phyloP scores from a whole-genome alignment of 2,113 vertebrate species.

The Gymnobelideus leadbeateri region DNA sequence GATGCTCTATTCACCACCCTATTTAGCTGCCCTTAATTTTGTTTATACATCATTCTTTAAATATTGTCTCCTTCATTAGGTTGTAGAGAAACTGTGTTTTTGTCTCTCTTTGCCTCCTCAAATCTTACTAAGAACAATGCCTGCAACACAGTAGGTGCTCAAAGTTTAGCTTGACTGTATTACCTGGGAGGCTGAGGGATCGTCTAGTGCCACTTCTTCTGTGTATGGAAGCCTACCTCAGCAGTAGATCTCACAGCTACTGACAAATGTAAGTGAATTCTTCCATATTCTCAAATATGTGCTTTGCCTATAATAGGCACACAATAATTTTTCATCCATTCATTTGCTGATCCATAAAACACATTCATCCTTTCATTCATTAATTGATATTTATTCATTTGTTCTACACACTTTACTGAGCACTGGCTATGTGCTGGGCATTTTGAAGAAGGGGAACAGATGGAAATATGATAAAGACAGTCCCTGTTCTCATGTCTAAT shows the following conservation, averaged over 20 bases:
- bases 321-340: background rate
- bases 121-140: background rate
- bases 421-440: background rate
- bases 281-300: background rate
- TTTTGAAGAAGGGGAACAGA: background rate
- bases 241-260: background rate
- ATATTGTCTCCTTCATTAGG: background rate
- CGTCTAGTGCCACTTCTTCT: background rate
- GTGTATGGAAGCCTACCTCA: background rate
- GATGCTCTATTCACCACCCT: too few relatives aligned
- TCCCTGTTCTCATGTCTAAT: slow-evolving; percentile 9
- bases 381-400: background rate
- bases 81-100: background rate
- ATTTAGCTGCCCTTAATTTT: background rate
- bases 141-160: background rate
- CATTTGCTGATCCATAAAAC: background rate
- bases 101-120: background rate
- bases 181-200: background rate
- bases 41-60: background rate
- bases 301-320: background rate
- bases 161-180: background rate
- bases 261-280: slow-evolving; percentile 54
- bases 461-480: background rate
- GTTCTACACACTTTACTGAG: slow-evolving; percentile 43
- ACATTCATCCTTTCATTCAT: background rate